Base-by-base conservation (phyloP, 2,797 vertebrate species). In the Anguilla marmorata region DNA sequence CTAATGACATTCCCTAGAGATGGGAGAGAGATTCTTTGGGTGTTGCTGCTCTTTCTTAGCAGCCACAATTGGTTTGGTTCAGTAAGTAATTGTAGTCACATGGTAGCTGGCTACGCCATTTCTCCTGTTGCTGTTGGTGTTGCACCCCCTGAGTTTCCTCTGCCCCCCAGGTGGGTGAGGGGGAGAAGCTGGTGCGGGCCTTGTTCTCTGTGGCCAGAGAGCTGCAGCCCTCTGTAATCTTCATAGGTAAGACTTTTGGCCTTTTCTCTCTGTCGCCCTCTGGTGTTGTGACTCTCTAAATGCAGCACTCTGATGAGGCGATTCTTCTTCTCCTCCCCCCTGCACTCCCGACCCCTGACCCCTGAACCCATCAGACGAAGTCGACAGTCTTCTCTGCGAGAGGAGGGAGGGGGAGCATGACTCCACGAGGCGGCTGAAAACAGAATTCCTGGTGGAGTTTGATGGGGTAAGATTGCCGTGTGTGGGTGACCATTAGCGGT, bases 371-470 rank as follows among this genome's bases (percentile, higher is more conserved):
- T 16, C 72, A 88, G 84, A 85, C 2, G 87, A 86, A 50, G 66
- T 88, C 14, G 87, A 88, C 85, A 88, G 84, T 27, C 84, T 88
- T 11, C 66, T 88, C 19, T 85, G 87, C 4, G 87, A 99, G 93
- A 96, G 98, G 92, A 96, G 97, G 92, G 98, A 99, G 94, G 98
- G 98, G 69, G 99, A 99, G 91, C 98, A 99, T 0, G 98, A 99
- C 76, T 97, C 98, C 86, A 98, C 97, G 79, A 97, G 99, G 24
- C 96, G 98, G 90, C 94, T 99, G 72, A 99, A 99, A 94, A 99
- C 98, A 0, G 98, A 99, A 92, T 99, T 99, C 95, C 96, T 99
- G 93, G 95, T 99, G 87, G 96, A 99, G 94, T 99, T 99, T 92
- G 99, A 99, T 89, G 99, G 98, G 92, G 99, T 99, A 94, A 95